Evolutionary conservation across 2,888 invertebrate species (phyloP), one percentile per base, ranked within the genome.

Genomic region (Campoplex nolae): DNA sequence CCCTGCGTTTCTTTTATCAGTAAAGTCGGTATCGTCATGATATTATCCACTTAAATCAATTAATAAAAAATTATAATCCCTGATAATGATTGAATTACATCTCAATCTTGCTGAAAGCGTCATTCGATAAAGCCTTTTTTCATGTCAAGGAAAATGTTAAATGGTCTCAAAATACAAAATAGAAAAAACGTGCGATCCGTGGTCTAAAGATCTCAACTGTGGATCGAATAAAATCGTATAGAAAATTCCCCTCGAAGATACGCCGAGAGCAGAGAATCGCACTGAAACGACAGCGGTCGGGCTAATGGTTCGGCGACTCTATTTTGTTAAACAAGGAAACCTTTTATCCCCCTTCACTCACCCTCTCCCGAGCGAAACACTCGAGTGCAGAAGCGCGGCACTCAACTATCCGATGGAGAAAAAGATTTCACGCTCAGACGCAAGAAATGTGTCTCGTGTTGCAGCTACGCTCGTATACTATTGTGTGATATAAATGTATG

Each of bases 291-390:
- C 88, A 91, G 92, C 91, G 90, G 92, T 93, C 92, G 92, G 92
- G 93, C 93, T 94, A 94, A 94, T 94, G 94, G 94, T 90, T 93
- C 91, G 92, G 91, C 89, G 91, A 89, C 90, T 92, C 91, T 93
- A 93, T 94, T 94, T 93, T 93, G 93, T 93, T 93, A 93, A 94
- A 94, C 94, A 93, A 90, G 92, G 90, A 94, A 94, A 94, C 93
- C 94, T 94, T 94, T 94, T 94, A 94, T 93, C 93, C 90, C 92
- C 88, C 90, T 75, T 85, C 71, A 89, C 90, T 88, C 90, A 85
- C 80, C 77, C 89, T 87, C 88, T 84, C 86, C 74, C 81, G 65
- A 84, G 65, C 81, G 88, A 89, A 86, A 89, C 87, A 88, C 89
- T 89, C 86, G 86, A 86, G 83, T 87, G 88, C 93, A 92, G 92